Evolutionary conservation across 2,888 invertebrate genomes (phyloP), one percentile per base, ranked within the genome.

Genomic region (Sinentomon sp.): DNA sequence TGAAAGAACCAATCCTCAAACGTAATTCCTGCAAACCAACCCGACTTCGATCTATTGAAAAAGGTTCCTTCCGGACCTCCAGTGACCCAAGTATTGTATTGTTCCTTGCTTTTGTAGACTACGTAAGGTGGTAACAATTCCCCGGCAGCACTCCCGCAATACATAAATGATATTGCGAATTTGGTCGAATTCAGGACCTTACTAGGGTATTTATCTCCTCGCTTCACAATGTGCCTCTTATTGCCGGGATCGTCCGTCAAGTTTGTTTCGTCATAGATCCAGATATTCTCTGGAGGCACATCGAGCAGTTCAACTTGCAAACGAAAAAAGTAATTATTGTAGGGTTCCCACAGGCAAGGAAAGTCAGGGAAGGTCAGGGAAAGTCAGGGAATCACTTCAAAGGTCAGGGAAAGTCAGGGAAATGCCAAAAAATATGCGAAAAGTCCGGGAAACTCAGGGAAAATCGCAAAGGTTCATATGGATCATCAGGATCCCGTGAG

Each of bases 21-120:
- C 31, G 34, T 37, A 3, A 26, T 17, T 17, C 29, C 17, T 32
- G 48, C 48, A 39, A 50, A 48, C 50, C 49, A 50, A 4, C 48
- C 55, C 27, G 46, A 48, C 30, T 38, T 37, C 3, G 49, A 46
- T 2, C 51, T 21, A 39, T 53, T 54, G 39, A 53, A 57, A 5
- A 50, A 29, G 6, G 36, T 47, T 25, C 28, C 46, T 41, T 30
- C 29, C 12, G 53, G 53, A 6, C 55, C 56, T 29, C 48, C 47
- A 39, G 42, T 40, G 5, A 42, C 46, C 55, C 56, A 57, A 6
- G 48, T 45, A 25, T 46, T 37, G 41, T 48, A 53, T 10, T 55
- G 24, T 35, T 51, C 32, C 34, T 44, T 41, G 2, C 52, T 43
- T 42, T 55, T 57, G 39, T 55, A 55, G 0, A 53, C 50, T 5